These are phyloP conservation scores for Heliconius hermathena DNA, from an alignment of 1,140 invertebrate species.

Conservation along the genomic window DNA sequence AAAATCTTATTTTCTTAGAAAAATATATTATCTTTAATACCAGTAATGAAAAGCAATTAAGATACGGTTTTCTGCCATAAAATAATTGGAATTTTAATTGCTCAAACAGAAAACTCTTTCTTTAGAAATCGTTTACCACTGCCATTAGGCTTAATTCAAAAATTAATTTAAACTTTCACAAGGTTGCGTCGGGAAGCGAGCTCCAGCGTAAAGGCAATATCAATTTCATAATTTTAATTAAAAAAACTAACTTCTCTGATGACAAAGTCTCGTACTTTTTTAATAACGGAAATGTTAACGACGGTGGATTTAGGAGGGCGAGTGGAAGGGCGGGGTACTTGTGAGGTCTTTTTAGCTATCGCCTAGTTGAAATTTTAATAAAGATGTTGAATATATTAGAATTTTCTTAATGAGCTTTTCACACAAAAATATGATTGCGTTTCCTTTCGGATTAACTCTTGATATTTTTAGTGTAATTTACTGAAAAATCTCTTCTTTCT, in stretches of 20 bases:
- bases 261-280: slow-evolving; percentile 82
- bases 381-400: slow-evolving; percentile 29
- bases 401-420: neutral
- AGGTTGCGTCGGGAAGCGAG: slow-evolving; percentile 73
- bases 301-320: slow-evolving; percentile 51
- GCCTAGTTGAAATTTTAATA: slow-evolving; percentile 54
- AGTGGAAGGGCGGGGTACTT: slow-evolving; percentile 37
- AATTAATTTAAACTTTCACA: slow-evolving; percentile 82
- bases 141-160: slow-evolving; percentile 81
- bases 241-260: slow-evolving; percentile 81
- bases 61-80: slow-evolving; percentile 67
- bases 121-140: slow-evolving; percentile 79
- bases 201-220: slow-evolving; percentile 79
- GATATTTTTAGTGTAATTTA: neutral
- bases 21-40: slow-evolving; percentile 47
- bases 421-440: neutral
- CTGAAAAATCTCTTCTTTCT: neutral
- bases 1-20: slow-evolving; percentile 33
- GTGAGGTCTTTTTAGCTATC: slow-evolving; percentile 32
- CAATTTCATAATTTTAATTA: slow-evolving; percentile 83
- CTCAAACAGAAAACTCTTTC: slow-evolving; percentile 76
- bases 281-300: slow-evolving; percentile 81
- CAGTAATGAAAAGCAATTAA: slow-evolving; percentile 72
- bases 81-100: slow-evolving; percentile 78
- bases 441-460: neutral